These are phyloP conservation scores for Dufourea novaeangliae DNA, from an alignment of 1,140 invertebrate species.

Conservation along the genomic window DNA sequence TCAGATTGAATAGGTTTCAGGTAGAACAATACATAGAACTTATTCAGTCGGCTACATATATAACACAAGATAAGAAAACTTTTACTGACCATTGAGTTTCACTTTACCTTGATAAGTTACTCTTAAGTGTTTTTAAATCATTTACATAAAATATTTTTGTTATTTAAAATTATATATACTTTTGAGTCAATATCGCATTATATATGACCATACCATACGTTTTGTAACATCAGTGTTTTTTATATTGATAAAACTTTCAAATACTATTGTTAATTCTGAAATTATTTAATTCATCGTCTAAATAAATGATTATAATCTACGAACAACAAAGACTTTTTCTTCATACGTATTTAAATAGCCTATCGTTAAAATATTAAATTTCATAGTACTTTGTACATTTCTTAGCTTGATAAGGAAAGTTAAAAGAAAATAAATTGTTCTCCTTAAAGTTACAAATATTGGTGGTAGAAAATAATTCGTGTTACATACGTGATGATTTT, in stretches of 20 bases:
- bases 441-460: slow-evolving; percentile 7
- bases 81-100: slow-evolving; percentile 7
- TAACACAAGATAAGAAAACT: background rate
- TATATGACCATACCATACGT: slow-evolving; percentile 18
- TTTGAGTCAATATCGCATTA: slow-evolving; percentile 5
- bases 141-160: slow-evolving; percentile 24
- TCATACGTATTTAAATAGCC: background rate
- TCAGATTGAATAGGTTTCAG: slow-evolving; percentile 32
- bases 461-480: background rate
- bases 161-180: slow-evolving; percentile 8
- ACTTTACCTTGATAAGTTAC: slow-evolving; percentile 13
- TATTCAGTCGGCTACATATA: slow-evolving; percentile 35
- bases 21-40: slow-evolving; percentile 22
- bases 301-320: slow-evolving; percentile 49
- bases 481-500: slow-evolving; percentile 10
- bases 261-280: slow-evolving; percentile 57
- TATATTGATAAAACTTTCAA: slow-evolving; percentile 49
- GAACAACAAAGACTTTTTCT: slow-evolving; percentile 5
- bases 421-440: slow-evolving; percentile 12
- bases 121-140: slow-evolving; percentile 14
- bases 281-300: slow-evolving; percentile 63
- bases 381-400: slow-evolving; percentile 42
- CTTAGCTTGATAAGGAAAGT: slow-evolving; percentile 22
- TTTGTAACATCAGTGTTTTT: slow-evolving; percentile 38
- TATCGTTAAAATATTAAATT: slow-evolving; percentile 16